phyloP scores from a whole-genome alignment of 2,113 vertebrate genomes.

The Dromas ardeola region DNA sequence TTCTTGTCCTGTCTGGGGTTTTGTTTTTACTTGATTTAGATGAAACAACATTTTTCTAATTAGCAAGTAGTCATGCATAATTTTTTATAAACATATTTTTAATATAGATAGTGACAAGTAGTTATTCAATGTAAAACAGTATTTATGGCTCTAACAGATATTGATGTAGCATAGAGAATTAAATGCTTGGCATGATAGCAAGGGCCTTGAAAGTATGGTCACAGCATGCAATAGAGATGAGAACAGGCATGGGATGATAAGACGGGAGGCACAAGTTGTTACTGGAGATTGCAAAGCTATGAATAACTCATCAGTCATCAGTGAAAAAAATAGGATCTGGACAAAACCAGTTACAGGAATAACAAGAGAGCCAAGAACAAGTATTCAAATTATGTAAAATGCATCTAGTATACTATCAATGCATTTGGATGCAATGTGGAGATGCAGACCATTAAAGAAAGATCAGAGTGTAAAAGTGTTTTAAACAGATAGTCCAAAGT shows the following conservation, averaged over 20 bases:
- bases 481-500: neutral
- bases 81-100: neutral
- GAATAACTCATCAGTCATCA: neutral
- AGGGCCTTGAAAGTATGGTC: neutral
- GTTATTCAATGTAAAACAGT: neutral
- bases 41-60: neutral
- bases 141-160: neutral
- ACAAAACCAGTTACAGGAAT: neutral
- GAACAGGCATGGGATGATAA: neutral
- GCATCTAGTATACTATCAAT: neutral
- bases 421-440: neutral
- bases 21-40: neutral
- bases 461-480: neutral
- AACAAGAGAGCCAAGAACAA: neutral
- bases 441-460: neutral
- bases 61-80: neutral
- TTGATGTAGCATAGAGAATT: neutral
- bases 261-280: neutral
- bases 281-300: neutral
- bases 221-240: neutral
- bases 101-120: neutral
- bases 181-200: neutral
- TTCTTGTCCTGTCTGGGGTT: neutral
- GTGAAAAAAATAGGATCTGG: neutral
- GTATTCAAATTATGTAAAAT: neutral